A percentile compares a stretch with the other conserved stretches of the same genome.
Evolutionary conservation across 2,888 invertebrate species (phyloP).

Genomic region (Macropis europaea): DNA sequence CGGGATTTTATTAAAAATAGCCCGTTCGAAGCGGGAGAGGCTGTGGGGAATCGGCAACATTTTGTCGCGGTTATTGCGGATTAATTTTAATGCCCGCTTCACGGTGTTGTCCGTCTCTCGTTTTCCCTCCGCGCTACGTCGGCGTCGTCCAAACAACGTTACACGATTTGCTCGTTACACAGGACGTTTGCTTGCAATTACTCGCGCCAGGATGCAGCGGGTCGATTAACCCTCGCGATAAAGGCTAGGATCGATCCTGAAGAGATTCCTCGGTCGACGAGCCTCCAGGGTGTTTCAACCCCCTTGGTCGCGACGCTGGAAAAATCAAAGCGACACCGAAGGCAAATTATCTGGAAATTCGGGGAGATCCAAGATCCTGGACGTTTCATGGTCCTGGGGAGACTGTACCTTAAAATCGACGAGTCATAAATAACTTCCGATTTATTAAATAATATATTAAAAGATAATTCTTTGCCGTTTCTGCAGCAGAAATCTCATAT

Average conservation of each 20-base stretch:
- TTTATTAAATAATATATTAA: too few relatives aligned
- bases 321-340: slow-evolving; percentile 36
- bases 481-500: too few relatives aligned
- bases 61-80: slow-evolving; percentile 19
- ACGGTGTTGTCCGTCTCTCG: not conserved
- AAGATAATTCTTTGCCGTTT: too few relatives aligned
- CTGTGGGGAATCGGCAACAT: not conserved
- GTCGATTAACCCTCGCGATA: slow-evolving; percentile 13
- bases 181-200: slow-evolving; percentile 21
- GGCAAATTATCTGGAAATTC: not conserved
- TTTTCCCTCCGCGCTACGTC: not conserved
- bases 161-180: slow-evolving; percentile 23
- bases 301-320: slow-evolving; percentile 31
- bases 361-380: too few relatives aligned
- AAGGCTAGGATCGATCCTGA: slow-evolving; percentile 3
- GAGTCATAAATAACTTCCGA: too few relatives aligned
- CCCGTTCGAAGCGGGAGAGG: not conserved
- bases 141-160: slow-evolving; percentile 16
- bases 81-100: slow-evolving; percentile 20
- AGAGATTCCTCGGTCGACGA: not conserved
- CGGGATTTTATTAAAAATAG: slow-evolving; percentile 27
- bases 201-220: not conserved
- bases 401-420: too few relatives aligned
- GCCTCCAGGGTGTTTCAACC: not conserved
- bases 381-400: too few relatives aligned